A percentile compares a stretch with the other conserved stretches of the same genome.
phyloP scores from a whole-genome alignment of 2,888 invertebrate species.

The Tachina fera region DNA sequence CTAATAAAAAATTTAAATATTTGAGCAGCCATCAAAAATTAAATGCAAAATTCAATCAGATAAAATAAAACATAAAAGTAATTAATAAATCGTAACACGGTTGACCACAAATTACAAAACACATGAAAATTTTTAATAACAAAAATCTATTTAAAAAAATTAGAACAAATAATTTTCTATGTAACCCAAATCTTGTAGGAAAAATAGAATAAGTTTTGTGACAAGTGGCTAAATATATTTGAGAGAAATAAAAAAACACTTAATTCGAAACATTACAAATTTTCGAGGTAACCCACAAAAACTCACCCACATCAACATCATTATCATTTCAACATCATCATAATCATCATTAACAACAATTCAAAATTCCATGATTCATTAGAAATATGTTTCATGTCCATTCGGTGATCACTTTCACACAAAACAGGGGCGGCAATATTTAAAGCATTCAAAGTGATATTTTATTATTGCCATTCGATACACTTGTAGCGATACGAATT shows the following conservation, averaged over 20 bases:
- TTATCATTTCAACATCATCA: background rate
- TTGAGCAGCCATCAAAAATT: too few species aligned
- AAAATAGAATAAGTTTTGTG: background rate
- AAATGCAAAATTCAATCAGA: too few species aligned
- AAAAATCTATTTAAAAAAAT: background rate
- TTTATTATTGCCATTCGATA: conserved; percentile 67
- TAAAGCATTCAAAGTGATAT: conserved; percentile 32
- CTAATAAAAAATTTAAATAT: too few species aligned
- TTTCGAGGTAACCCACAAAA: background rate
- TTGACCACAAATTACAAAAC: too few species aligned
- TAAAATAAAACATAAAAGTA: too few species aligned
- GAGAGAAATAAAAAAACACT: conserved; percentile 29
- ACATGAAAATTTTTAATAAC: conserved; percentile 1
- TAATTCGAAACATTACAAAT: conserved; percentile 17
- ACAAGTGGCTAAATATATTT: conserved; percentile 31
- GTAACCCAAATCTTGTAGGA: conserved; percentile 31
- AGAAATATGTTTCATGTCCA: conserved; percentile 12
- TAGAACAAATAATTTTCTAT: background rate
- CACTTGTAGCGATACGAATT: conserved; percentile 62
- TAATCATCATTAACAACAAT: conserved; percentile 22
- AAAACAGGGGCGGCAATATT: conserved; percentile 42
- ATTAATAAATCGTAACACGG: too few species aligned
- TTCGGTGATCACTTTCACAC: conserved; percentile 5
- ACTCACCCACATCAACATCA: conserved; percentile 26
- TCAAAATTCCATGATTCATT: conserved; percentile 56